Evolutionary conservation across 2,888 invertebrate species (phyloP), one percentile per base, ranked within the genome.

Genomic region (Apotomis capreana): DNA sequence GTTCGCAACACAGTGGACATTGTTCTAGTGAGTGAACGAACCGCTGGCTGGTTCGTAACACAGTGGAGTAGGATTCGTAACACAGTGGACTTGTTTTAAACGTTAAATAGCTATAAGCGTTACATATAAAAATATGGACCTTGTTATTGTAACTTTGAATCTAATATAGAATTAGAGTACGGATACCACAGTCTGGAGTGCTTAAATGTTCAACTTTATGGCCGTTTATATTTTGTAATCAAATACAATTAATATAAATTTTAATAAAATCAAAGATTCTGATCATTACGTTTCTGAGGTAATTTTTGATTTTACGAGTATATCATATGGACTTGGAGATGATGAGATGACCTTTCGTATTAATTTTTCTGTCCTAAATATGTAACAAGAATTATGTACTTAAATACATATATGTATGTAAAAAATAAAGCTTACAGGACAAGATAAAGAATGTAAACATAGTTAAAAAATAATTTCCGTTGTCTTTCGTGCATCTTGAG

Each of bases 11-110:
- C 70, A n/a, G 44, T 52, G 44, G 68, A 68, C 59, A 60, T 5
- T 6, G 51, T 92, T 92, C 82, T 89, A 92, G 86, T 91, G 88
- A 91, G 81, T 13, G 10, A 40, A 40, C 40, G 40, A 6, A 40
- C 40, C 37, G 5, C 51, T 57, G 37, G 49, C 37, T 36, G 36
- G 37, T 52, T 40, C 54, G 58, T 58, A n/a, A 63, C 70, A 13
- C 70, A n/a, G 44, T 52, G 44, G 68, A 60, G 46, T 8, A 10
- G 8, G 37, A 15, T 10, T 49, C 51, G 57, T 65, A 26, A 55
- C 68, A 49, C 52, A 57, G 44, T 65, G 65, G 65, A 65, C 44
- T 12, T 63, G 12, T 37, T 62, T 13, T 52, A 10, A 37, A 63
- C 40, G 63, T 65, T 12, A 60, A 60, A 62, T 62, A 65, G 10